A percentile compares a stretch with the other conserved stretches of the same genome.
Evolutionary conservation across 2,888 invertebrate genomes (phyloP).

Genomic region (Parasteatoda lunata): DNA sequence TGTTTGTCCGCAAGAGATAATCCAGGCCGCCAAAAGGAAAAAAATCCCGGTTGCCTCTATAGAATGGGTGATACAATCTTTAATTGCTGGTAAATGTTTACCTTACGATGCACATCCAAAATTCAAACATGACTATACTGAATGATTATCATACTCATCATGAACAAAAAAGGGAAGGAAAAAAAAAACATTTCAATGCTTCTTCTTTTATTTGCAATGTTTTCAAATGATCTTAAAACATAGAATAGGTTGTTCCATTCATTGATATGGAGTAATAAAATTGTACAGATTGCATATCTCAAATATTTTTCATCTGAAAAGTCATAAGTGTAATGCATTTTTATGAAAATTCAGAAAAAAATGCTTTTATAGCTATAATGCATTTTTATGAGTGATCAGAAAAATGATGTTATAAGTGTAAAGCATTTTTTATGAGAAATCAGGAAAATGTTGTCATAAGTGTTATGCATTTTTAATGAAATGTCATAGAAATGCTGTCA

Average conservation of each 20-base stretch:
- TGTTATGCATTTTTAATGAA: no score
- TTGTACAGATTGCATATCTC: constrained; percentile 47
- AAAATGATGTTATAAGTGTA: no score
- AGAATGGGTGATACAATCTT: constrained; percentile 82
- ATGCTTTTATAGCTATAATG: no score
- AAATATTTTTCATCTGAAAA: background rate
- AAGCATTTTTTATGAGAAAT: no score
- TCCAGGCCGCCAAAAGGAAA: constrained; percentile 77
- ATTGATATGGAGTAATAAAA: background rate
- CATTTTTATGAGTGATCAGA: no score
- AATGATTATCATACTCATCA: constrained; percentile 8
- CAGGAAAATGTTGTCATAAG: no score
- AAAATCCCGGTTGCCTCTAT: constrained; percentile 81
- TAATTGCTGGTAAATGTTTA: constrained; percentile 80
- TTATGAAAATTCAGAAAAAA: no score
- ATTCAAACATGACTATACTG: constrained; percentile 57
- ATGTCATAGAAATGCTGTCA: no score
- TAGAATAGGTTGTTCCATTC: background rate
- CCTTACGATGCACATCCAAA: constrained; percentile 72
- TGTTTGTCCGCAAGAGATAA: constrained; percentile 79
- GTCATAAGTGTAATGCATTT: no score
- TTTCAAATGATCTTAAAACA: background rate
- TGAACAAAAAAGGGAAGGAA: background rate
- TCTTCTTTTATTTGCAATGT: constrained; percentile 12
- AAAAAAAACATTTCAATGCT: background rate